These are phyloP conservation scores for Arenaria interpres DNA, from an alignment of 2,113 vertebrate species.

Conservation along the genomic window DNA sequence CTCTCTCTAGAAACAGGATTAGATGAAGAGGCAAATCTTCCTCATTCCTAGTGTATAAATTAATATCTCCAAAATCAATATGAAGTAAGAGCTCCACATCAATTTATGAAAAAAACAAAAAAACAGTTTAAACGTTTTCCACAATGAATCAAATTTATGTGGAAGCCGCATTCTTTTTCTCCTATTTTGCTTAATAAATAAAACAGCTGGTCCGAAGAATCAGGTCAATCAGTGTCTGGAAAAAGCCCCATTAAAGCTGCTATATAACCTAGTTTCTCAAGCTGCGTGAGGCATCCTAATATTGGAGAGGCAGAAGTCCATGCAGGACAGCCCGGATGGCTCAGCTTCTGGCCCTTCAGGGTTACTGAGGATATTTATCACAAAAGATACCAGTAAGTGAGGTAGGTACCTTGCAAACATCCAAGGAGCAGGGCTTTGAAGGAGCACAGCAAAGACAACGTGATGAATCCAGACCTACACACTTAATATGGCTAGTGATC, in stretches of 20 bases:
- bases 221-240: constrained; percentile 68
- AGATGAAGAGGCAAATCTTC: constrained; percentile 47
- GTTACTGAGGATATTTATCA: background rate
- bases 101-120: background rate
- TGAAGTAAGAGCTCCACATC: background rate
- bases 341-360: background rate
- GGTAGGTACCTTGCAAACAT: background rate
- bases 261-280: constrained; percentile 68
- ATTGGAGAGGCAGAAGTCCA: constrained; percentile 9
- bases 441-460: background rate
- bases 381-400: background rate
- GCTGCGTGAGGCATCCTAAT: constrained; percentile 28
- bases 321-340: background rate
- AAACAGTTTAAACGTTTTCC: background rate
- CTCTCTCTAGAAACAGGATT: constrained; percentile 61
- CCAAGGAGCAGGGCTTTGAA: background rate
- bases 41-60: constrained; percentile 41
- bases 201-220: constrained; percentile 54
- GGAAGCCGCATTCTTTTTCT: constrained; percentile 4
- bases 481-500: background rate
- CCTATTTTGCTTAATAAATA: constrained; percentile 43
- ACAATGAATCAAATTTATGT: background rate
- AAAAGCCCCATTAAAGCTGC: constrained; percentile 66
- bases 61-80: constrained; percentile 47
- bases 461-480: background rate